Conservation (phyloP, 2,888 invertebrate genomes). For the Tridacna gigas region DNA sequence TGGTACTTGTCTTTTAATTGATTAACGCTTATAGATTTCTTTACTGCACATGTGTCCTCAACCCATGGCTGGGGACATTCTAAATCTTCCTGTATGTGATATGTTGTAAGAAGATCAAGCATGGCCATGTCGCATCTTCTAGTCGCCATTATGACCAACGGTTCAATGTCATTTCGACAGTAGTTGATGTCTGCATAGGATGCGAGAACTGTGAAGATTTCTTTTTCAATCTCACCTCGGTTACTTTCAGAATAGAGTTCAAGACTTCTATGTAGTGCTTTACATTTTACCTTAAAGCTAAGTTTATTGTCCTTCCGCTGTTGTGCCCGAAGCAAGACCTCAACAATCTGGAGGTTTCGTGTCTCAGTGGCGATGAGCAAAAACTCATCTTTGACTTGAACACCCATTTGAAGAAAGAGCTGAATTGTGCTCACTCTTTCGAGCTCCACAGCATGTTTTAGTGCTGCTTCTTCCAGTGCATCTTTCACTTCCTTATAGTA, state of each 20-base stretch:
- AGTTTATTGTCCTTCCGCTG: neutral
- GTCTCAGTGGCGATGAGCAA: neutral
- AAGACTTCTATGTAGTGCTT: neutral
- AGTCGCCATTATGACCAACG: slow-evolving; percentile 11
- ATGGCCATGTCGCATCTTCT: slow-evolving; percentile 5
- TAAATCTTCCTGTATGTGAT: neutral
- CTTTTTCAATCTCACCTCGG: neutral
- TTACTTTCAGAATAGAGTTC: neutral
- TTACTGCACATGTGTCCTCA: too few relatives aligned
- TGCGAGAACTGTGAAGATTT: slow-evolving; percentile 1
- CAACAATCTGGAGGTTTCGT: neutral
- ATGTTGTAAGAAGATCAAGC: neutral
- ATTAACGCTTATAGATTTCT: neutral
- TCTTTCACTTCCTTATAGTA: neutral
- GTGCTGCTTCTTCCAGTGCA: neutral
- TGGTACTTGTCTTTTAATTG: neutral
- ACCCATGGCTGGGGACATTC: neutral
- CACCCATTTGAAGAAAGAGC: neutral
- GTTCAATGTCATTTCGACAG: neutral
- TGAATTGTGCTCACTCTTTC: neutral
- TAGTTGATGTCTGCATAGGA: neutral
- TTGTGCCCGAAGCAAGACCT: neutral
- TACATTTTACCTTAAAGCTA: neutral
- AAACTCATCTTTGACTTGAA: neutral
- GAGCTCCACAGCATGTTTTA: neutral